Evolutionary conservation across 2,797 vertebrate species (phyloP).

Genomic region (Rhodeus uyekii): DNA sequence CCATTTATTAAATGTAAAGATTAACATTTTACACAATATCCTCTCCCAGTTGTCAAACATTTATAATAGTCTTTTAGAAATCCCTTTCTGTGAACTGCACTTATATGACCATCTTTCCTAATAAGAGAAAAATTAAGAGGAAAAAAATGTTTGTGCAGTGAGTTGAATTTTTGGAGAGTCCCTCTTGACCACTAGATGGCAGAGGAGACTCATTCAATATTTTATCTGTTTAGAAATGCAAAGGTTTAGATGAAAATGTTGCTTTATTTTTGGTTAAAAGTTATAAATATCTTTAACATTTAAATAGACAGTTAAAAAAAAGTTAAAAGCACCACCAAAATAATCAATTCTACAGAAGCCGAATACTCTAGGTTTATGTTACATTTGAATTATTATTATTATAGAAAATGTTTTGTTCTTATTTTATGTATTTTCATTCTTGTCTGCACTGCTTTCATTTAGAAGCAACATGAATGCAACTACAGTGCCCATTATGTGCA

Average conservation of each 20-base stretch:
- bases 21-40: background rate
- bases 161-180: background rate
- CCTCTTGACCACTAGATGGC: constrained; percentile 69
- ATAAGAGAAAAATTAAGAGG: no score
- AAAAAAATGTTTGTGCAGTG: background rate
- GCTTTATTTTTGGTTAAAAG: background rate
- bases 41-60: background rate
- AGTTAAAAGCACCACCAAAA: background rate
- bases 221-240: background rate
- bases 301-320: background rate
- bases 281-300: no score
- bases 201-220: constrained; percentile 43
- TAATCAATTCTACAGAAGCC: background rate
- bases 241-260: background rate
- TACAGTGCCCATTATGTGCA: background rate
- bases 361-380: background rate
- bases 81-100: background rate
- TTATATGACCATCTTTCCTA: background rate
- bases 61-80: background rate
- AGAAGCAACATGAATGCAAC: background rate
- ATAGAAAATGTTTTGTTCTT: background rate
- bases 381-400: background rate
- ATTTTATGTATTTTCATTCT: background rate
- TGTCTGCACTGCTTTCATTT: background rate
- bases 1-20: background rate